Conservation (phyloP, 1,140 invertebrate genomes). For the Lithobius niger region DNA sequence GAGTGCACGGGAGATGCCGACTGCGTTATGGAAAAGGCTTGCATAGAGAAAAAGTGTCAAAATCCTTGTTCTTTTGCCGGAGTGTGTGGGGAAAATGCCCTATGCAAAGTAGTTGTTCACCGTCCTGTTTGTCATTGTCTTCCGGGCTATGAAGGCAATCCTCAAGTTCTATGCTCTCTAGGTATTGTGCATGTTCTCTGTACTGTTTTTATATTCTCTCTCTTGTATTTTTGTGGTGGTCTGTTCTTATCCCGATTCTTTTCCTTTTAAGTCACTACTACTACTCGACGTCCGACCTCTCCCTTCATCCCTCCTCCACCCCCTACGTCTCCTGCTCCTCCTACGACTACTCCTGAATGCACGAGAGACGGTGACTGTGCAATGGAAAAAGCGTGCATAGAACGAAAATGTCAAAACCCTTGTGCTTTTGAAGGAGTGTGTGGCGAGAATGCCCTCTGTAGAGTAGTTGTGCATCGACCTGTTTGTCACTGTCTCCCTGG, state of each 20-base stretch:
- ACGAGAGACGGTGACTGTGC: constrained; percentile 30
- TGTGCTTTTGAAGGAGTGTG: constrained; percentile 50
- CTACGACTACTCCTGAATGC: constrained; percentile 36
- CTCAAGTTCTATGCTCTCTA: constrained; percentile 43
- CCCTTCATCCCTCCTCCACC: constrained; percentile 45
- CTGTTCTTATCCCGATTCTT: constrained; percentile 81
- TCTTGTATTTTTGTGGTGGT: constrained; percentile 9
- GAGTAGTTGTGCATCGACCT: constrained; percentile 40
- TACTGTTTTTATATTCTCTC: not conserved
- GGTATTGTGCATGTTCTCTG: not conserved
- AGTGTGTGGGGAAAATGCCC: constrained; percentile 54
- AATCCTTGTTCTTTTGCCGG: constrained; percentile 47
- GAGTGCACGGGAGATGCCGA: constrained; percentile 79
- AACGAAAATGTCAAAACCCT: constrained; percentile 42
- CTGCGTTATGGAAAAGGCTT: constrained; percentile 79
- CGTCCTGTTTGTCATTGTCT: constrained; percentile 58
- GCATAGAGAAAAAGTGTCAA: constrained; percentile 58
- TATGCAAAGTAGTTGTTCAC: constrained; percentile 63
- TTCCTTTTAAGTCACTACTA: constrained; percentile 29
- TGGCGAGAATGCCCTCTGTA: constrained; percentile 12
- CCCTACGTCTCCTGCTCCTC: constrained; percentile 65
- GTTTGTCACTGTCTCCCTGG: constrained; percentile 54
- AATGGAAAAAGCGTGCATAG: constrained; percentile 30
- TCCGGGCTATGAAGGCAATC: constrained; percentile 55
- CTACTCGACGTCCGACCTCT: constrained; percentile 38